Percentiles rank a stretch among this genome's conserved stretches.
phyloP scores from a whole-genome alignment of 2,888 invertebrate species.

The Drosophila siamana region DNA sequence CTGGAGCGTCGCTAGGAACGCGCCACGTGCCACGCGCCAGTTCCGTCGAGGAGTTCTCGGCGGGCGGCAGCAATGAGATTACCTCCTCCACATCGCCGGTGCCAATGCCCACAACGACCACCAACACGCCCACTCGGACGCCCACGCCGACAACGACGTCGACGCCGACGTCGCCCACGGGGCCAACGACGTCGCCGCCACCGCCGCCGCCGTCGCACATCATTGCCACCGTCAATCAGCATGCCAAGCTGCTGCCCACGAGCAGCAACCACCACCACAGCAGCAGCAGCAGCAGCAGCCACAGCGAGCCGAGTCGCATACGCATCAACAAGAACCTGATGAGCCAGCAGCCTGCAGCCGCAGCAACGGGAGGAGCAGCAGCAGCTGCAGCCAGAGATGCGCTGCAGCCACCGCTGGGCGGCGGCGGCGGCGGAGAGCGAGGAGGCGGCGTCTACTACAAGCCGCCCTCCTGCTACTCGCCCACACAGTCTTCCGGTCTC shows the following conservation, averaged over 20 bases:
- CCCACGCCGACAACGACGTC: conserved; percentile 35
- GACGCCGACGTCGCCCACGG: conserved; percentile 13
- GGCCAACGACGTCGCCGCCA: conserved; percentile 9
- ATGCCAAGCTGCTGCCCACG: conserved; percentile 82
- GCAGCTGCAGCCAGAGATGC: conserved; percentile 28
- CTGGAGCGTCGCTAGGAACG: conserved; percentile 47
- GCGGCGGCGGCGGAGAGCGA: too few relatives aligned
- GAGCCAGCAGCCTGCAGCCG: conserved; percentile 66
- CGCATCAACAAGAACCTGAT: conserved; percentile 85
- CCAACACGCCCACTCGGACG: conserved; percentile 33
- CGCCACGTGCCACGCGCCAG: conserved; percentile 67
- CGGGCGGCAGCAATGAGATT: conserved; percentile 88
- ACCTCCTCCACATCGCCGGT: conserved; percentile 89
- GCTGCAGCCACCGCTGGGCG: conserved; percentile 47
- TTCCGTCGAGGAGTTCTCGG: conserved; percentile 86
- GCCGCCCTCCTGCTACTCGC: conserved; percentile 71
- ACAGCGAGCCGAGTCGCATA: conserved; percentile 83
- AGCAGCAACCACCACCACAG: conserved; percentile 56
- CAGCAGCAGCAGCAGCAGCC: conserved; percentile 51
- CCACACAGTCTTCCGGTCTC: conserved; percentile 81
- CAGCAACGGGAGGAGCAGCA: conserved; percentile 67
- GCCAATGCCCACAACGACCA: conserved; percentile 56
- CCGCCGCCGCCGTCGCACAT: conserved; percentile 52
- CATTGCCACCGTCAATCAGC: conserved; percentile 84
- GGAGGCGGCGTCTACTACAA: conserved; percentile 62